Evolutionary conservation across 2,888 invertebrate genomes (phyloP), one percentile per base, ranked within the genome.

Genomic region (Clivina fossor): DNA sequence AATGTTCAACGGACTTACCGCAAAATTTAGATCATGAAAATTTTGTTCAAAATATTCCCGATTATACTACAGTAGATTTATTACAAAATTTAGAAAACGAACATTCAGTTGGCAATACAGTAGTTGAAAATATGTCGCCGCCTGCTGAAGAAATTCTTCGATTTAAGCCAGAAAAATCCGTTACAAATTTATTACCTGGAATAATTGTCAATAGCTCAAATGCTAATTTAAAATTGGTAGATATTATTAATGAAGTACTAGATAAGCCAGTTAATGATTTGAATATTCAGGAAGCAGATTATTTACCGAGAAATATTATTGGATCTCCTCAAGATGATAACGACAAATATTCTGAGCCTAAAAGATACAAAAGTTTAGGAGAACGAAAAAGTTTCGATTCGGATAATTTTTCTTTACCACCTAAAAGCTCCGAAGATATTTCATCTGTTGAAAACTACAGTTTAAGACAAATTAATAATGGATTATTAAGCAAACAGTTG

Each of bases 311-410:
- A 32, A 35, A 30, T 28, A 35, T 38, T 40, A 38, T n/a, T 20
- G 7, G 16, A 32, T 47, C 54, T 16, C 28, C 47, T 22, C 30
- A 37, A 15, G 51, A 51, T 16, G 22, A 33, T n/a, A 58, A 58
- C 50, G 46, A 57, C 18, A 50, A 44, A 13, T 64, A 65, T 32
- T 41, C 56, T 4, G 62, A 67, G 55, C 58, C 66, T 4, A 69
- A 70, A 55, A 62, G 72, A 20, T 74, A 68, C 56, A 73, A 73
- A 63, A 74, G 73, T 62, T 62, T 75, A 40, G 75, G 73, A 3
- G 74, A 75, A 62, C 62, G 75, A 19, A 75, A 75, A 65, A 74
- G 75, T 62, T 75, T 75, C 55, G 74, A 75, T 62, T 72, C 71
- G n/a, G 73, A 74, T 44, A 67, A 48, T 37, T 54, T 30, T 57